Conservation (phyloP, 2,888 invertebrate genomes). For the Caenorhabditis afra region DNA sequence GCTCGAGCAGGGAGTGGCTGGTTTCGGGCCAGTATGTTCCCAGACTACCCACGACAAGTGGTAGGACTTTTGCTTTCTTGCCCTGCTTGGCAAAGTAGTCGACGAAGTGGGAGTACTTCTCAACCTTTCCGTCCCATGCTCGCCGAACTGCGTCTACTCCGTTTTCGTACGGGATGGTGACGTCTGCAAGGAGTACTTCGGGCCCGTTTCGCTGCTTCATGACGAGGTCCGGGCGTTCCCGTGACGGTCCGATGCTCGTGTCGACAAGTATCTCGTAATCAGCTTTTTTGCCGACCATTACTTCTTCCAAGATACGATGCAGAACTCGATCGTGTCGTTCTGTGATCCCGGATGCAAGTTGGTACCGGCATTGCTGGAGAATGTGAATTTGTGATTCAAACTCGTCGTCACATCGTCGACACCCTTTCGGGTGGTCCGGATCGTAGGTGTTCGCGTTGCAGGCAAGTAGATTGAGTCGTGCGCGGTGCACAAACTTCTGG, state of each 20-base stretch:
- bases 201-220: neutral
- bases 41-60: constrained; percentile 1
- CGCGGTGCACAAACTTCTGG: constrained; percentile 20
- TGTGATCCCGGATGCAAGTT: neutral
- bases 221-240: constrained; percentile 3
- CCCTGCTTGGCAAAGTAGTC: neutral
- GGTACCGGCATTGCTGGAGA: constrained; percentile 6
- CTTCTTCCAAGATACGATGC: neutral
- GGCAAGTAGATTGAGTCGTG: constrained; percentile 6
- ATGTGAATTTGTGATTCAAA: constrained; percentile 15
- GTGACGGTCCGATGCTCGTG: neutral
- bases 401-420: constrained; percentile 5
- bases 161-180: constrained; percentile 20
- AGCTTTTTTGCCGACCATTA: neutral
- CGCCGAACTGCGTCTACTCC: neutral
- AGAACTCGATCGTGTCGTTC: constrained; percentile 13
- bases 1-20: neutral
- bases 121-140: neutral
- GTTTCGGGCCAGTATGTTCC: constrained; percentile 16
- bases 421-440: neutral
- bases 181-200: constrained; percentile 12
- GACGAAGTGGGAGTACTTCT: constrained; percentile 20
- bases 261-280: constrained; percentile 1
- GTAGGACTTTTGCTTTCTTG: neutral
- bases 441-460: constrained; percentile 9